Base-by-base conservation (phyloP, 2,888 invertebrate species). In the Lissonota sp. region DNA sequence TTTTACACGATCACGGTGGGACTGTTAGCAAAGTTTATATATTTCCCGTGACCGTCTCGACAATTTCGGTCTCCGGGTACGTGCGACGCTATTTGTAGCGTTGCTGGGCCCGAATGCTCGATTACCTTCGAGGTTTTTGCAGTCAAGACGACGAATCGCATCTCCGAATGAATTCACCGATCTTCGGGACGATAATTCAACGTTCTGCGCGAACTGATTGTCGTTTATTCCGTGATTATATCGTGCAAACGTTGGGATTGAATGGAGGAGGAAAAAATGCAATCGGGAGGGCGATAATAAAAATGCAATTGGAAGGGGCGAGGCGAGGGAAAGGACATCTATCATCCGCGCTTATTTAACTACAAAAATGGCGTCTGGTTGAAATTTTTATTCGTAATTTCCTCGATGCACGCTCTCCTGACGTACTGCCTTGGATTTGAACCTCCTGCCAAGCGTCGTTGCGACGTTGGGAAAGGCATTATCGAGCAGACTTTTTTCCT, bases 21-120 rank as follows among this genome's bases (percentile, higher is more conserved):
- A 75, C 75, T 80, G 75, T 80, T 80, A 76, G 71, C 75, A 80
- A 80, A 80, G 75, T 80, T 80, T 80, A 80, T 80, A 80, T 75
- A 80, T 80, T 80, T 80, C 71, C 71, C 75, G 80, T 76, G 75
- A 80, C 75, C 26, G 26, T 80, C 80, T 62, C 62, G 71, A 72
- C 80, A 49, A 76, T 76, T 76, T 76, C 40, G 58, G 75, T 57
- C 57, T n/a, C 58, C 39, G 58, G 64, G 64, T 26, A 26, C 26
- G 64, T 70, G 71, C 71, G 71, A 70, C 62, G 37, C 40, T 57
- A 46, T 46, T 76, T 63, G 55, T 63, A 51, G 58, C 16, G 58
- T 49, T 73, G 70, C 62, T 10, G 8, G 26, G 26, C 4, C 6
- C 14, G 64, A 64, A 16, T 51, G 12, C 49, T 64, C 37, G 26